Base-by-base conservation (phyloP, 2,888 invertebrate species). In the Ophion obscuratus region DNA sequence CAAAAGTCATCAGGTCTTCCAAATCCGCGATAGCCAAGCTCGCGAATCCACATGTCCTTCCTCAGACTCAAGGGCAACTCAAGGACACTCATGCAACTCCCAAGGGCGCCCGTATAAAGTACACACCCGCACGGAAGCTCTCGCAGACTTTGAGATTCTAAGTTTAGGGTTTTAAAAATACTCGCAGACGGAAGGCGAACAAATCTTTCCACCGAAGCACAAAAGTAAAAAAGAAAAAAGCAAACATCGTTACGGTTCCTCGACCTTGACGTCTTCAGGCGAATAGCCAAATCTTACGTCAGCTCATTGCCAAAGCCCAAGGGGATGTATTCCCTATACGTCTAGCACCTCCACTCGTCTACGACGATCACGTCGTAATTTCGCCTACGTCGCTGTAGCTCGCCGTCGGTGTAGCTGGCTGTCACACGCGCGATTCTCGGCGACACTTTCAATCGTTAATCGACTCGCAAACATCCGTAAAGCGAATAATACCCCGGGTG, bases 221-320 rank as follows among this genome's bases (percentile, higher is more conserved):
- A 61, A 14, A 70, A 79, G 17, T 27, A 20, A 11, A 36, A 36
- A 31, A 27, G 53, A 11, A 17, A 73, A 14, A 31, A 66, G 44
- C 11, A 27, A 67, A 78, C 47, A 62, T 47, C 79, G 40, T 59
- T 68, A 20, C 67, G 76, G 57, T 53, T 76, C 62, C 36, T 57
- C 71, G 14, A 71, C 64, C 66, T 82, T 77, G 82, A 71, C 10
- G 70, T 40, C 24, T 66, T 74, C 40, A 20, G 64, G 71, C 76
- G 31, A 59, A 66, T 36, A 44, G 70, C 76, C 80, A 84, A 80
- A 40, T 80, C 40, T 84, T 81, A 61, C 80, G 71, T 81, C 79
- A 61, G 47, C 31, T 66, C 20, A 68, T 20, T 14, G 68, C 36
- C 64, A 17, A 59, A 44, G n/a, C 59, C 66, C 78, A 70, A 75